Conservation (phyloP, 2,888 invertebrate genomes). For the Ypsolopha sequella region DNA sequence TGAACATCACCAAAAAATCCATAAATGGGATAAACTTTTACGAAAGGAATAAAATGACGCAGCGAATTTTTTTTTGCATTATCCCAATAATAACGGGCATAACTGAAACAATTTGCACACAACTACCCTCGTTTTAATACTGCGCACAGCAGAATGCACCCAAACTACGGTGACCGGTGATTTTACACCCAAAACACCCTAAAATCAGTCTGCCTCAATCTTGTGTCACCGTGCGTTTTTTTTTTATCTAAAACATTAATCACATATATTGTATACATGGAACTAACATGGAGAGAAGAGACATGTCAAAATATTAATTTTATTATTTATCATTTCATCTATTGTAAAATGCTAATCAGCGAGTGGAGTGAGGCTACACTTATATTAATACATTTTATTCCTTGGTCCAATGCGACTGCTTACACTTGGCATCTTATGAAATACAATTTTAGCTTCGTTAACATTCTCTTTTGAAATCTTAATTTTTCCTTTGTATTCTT, state of each 20-base stretch:
- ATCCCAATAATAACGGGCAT: too few species aligned
- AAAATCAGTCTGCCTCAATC: slow-evolving; percentile 49
- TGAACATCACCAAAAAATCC: too few species aligned
- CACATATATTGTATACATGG: slow-evolving; percentile 58
- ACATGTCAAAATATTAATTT: slow-evolving; percentile 40
- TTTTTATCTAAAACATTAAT: slow-evolving; percentile 46
- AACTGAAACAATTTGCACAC: slow-evolving; percentile 12
- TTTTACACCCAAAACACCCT: slow-evolving; percentile 21
- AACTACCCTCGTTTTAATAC: slow-evolving; percentile 43
- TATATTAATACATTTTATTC: slow-evolving; percentile 21
- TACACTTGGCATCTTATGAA: slow-evolving; percentile 60
- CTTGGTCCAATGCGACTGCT: slow-evolving; percentile 65
- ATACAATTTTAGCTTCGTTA: slow-evolving; percentile 35
- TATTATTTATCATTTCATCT: slow-evolving; percentile 16
- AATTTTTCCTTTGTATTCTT: slow-evolving; percentile 16
- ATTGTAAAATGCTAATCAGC: slow-evolving; percentile 48
- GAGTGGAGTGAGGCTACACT: slow-evolving; percentile 36
- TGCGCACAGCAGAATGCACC: slow-evolving; percentile 33
- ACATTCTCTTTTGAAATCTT: slow-evolving; percentile 20
- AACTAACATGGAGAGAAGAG: slow-evolving; percentile 52
- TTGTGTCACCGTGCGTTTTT: slow-evolving; percentile 31
- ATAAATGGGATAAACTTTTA: too few species aligned
- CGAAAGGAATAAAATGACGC: too few species aligned
- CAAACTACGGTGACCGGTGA: slow-evolving; percentile 13
- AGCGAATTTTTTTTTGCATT: too few species aligned